Evolutionary conservation across 2,888 invertebrate genomes (phyloP), one percentile per base, ranked within the genome.

Genomic region (Erebia aethiops): DNA sequence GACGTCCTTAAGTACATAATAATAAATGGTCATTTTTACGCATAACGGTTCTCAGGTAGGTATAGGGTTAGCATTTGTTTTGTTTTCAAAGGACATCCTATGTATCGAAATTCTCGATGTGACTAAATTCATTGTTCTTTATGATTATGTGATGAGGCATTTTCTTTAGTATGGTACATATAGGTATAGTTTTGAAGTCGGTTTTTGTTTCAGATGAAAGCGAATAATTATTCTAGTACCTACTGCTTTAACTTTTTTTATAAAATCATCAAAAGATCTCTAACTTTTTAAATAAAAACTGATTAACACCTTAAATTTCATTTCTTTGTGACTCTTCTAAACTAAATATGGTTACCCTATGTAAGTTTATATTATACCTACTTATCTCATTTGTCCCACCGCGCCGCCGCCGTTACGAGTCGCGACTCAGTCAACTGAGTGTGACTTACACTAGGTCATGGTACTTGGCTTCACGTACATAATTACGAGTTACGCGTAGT

Each of bases 391-490:
- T 66, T 66, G 56, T 66, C 21, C 21, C 66, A 57, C 14, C 66
- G 11, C 26, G 62, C n/a, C 41, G 52, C 51, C n/a, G 35, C 65
- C n/a, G 66, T 56, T 57, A 57, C 66, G 66, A 66, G 66, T 56
- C 66, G 66, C 66, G 66, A 66, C 43, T 46, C 18, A 43, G 56
- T 43, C 21, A 66, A 57, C 66, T 10, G 21, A 43, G 56, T 56
- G 66, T 70, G 51, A 16, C 67, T 67, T 70, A 67, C 54, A 64
- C 70, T 73, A 73, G 73, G 73, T 73, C 73, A 73, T 70, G 73
- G 70, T 64, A 41, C 35, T 58, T 70, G 49, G 51, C 63, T 73
- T 46, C 21, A 46, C 14, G 21, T 60, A 60, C n/a, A 41, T 14
- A 7, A 51, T n/a, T 14, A 57, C 21, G 13, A 46, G 7, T 35